phyloP scores from a whole-genome alignment of 2,113 vertebrate species.

The Setophaga petechia region DNA sequence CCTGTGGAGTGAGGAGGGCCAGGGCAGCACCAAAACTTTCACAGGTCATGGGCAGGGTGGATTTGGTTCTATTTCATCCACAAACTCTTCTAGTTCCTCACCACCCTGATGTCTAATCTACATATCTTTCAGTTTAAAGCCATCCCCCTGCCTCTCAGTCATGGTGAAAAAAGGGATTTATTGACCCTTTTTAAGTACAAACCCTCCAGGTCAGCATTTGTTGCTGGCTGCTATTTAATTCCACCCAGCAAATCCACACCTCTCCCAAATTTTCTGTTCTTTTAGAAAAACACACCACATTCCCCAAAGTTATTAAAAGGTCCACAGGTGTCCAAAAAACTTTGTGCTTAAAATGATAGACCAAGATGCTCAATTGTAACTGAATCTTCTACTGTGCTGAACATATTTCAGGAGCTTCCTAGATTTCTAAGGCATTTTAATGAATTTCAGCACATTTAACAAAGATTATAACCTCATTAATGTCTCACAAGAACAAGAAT shows the following conservation, averaged over 20 bases:
- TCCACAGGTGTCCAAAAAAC: too few relatives aligned
- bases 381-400: too few relatives aligned
- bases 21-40: not conserved
- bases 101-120: too few relatives aligned
- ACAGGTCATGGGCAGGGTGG: not conserved
- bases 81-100: not conserved
- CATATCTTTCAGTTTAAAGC: not conserved
- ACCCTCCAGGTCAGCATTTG: not conserved
- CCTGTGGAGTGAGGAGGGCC: not conserved
- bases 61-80: not conserved
- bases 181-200: not conserved
- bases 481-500: too few relatives aligned
- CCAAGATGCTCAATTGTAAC: too few relatives aligned
- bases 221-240: too few relatives aligned
- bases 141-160: too few relatives aligned
- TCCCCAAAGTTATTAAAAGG: not conserved
- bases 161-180: not conserved
- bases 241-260: not conserved
- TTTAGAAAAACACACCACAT: not conserved
- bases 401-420: too few relatives aligned
- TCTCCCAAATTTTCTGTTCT: not conserved
- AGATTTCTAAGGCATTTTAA: too few relatives aligned
- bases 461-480: too few relatives aligned
- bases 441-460: too few relatives aligned
- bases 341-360: too few relatives aligned